These are phyloP conservation scores for Xyrichtys novacula DNA, from an alignment of 2,797 vertebrate genomes.

Conservation along the genomic window DNA sequence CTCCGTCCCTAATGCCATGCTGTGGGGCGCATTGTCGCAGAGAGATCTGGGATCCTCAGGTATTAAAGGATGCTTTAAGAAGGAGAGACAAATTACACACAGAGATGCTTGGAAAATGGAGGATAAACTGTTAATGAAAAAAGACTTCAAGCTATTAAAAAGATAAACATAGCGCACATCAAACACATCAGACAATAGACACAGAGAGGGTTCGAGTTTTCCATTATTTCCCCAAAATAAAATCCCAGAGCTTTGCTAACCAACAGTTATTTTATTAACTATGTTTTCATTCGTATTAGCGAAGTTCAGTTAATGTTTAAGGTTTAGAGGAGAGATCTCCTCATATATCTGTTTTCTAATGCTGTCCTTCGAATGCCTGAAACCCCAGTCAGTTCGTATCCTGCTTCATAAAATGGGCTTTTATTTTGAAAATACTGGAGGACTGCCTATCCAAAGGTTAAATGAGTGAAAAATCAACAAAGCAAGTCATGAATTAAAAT, in stretches of 20 bases:
- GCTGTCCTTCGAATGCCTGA: no score
- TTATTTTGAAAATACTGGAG: no score
- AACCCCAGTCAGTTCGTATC: no score
- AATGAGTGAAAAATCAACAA: no score
- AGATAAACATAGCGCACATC: conserved; percentile 9
- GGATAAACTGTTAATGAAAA: conserved; percentile 15
- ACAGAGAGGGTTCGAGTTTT: background rate
- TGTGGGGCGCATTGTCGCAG: conserved; percentile 38
- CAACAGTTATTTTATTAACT: background rate
- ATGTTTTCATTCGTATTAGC: no score
- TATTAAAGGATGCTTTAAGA: conserved; percentile 33
- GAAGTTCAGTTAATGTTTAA: no score
- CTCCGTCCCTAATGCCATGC: conserved; percentile 35
- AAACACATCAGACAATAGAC: background rate
- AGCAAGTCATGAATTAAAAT: no score
- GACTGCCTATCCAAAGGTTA: no score
- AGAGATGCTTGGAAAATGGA: conserved; percentile 28
- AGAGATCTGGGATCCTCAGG: conserved; percentile 40
- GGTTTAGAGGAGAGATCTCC: no score
- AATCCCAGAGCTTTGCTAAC: background rate
- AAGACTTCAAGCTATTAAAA: conserved; percentile 8
- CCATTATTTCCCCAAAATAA: conserved; percentile 1
- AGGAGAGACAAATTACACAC: conserved; percentile 5
- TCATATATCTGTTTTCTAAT: no score
- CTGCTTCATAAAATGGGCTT: no score